Conservation (phyloP, 2,797 vertebrate genomes). For the Cygnus olor region DNA sequence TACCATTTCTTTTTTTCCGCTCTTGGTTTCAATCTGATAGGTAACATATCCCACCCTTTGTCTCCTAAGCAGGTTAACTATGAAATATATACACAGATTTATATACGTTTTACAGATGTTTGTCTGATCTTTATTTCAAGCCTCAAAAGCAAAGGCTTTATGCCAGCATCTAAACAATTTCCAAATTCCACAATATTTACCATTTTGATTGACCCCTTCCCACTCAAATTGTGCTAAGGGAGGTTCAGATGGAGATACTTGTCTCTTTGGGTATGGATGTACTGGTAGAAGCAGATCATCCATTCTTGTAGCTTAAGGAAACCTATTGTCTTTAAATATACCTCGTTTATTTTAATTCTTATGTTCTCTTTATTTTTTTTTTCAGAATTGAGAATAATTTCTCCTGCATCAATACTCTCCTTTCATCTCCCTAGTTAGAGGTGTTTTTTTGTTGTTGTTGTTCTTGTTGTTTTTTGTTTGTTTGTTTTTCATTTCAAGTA, state of each 20-base stretch:
- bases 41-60: not conserved
- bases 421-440: not conserved
- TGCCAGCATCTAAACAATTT: not conserved
- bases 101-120: not conserved
- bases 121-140: not conserved
- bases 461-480: too few species aligned
- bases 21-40: not conserved
- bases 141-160: fast-evolving
- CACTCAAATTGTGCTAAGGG: not conserved
- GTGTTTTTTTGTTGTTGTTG: not conserved
- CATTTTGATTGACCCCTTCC: not conserved
- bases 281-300: not conserved
- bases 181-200: not conserved
- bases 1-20: not conserved
- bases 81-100: too few species aligned
- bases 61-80: not conserved
- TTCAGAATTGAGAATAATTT: not conserved
- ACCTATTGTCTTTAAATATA: not conserved
- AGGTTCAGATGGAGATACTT: not conserved
- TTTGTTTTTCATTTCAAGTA: not conserved
- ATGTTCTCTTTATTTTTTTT: not conserved
- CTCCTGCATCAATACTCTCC: not conserved
- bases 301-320: not conserved
- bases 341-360: not conserved
- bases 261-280: not conserved